Percentiles rank a stretch among this genome's conserved stretches.
phyloP scores from a whole-genome alignment of 2,797 vertebrate species.

The Sebastes vulpes region DNA sequence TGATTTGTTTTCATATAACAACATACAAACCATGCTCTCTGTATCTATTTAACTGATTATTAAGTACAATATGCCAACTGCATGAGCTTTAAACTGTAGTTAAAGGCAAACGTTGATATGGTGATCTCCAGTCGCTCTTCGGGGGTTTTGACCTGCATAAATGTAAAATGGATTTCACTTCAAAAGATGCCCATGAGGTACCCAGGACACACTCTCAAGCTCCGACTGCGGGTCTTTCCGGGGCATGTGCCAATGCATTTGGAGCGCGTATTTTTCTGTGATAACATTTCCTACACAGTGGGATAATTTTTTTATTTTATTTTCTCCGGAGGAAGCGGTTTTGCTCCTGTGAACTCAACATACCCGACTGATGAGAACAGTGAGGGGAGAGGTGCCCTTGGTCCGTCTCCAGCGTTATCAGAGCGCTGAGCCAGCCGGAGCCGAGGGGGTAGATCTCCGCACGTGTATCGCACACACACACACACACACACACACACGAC shows the following conservation, averaged over 20 bases:
- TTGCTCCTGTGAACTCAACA: constrained; percentile 38
- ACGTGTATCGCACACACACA: neutral
- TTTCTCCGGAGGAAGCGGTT: neutral
- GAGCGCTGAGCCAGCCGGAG: constrained; percentile 49
- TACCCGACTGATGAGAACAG: constrained; percentile 38
- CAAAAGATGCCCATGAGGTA: constrained; percentile 43
- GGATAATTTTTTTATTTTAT: constrained; percentile 6
- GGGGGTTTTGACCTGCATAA: constrained; percentile 20
- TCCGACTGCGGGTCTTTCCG: constrained; percentile 12
- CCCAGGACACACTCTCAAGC: neutral
- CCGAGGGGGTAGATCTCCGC: neutral
- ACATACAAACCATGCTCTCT: neutral
- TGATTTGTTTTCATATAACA: neutral
- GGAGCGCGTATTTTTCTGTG: constrained; percentile 12
- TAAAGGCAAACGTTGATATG: constrained; percentile 20
- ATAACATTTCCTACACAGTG: constrained; percentile 32
- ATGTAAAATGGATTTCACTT: constrained; percentile 54
- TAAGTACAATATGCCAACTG: neutral
- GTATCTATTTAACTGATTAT: neutral
- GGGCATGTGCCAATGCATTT: constrained; percentile 19
- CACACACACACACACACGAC: neutral
- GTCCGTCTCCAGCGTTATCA: constrained; percentile 59
- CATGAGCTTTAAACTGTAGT: constrained; percentile 23
- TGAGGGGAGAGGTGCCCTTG: constrained; percentile 56
- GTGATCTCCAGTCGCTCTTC: constrained; percentile 18